Evolutionary conservation across 2,888 invertebrate genomes (phyloP).

Genomic region (Eledona agricola): DNA sequence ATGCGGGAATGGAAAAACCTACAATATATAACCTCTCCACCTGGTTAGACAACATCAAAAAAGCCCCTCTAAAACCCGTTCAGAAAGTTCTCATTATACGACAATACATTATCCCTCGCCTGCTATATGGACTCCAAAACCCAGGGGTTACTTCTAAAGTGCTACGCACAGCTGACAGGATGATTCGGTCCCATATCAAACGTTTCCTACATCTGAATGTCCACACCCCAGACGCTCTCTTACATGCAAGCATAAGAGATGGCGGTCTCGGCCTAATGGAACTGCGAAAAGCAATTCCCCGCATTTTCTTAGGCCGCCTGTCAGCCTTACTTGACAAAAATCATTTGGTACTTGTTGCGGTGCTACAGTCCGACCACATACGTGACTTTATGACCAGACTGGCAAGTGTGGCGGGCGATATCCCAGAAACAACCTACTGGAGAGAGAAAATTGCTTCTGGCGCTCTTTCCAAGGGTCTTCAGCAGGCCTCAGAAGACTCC

Average conservation of each 20-base stretch:
- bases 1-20: slow-evolving; percentile 4
- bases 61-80: slow-evolving; percentile 55
- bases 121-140: slow-evolving; percentile 52
- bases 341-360: slow-evolving; percentile 14
- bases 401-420: no score
- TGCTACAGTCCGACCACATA: slow-evolving; percentile 16
- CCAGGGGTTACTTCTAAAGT: no score
- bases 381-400: no score
- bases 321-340: background rate
- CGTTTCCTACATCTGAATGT: slow-evolving; percentile 49
- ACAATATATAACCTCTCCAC: background rate
- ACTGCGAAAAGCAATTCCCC: slow-evolving; percentile 49
- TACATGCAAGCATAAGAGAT: slow-evolving; percentile 7
- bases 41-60: slow-evolving; percentile 45
- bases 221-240: slow-evolving; percentile 37
- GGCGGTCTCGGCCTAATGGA: slow-evolving; percentile 44
- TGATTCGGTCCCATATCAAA: slow-evolving; percentile 49
- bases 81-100: no score
- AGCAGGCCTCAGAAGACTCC: slow-evolving; percentile 20
- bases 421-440: no score
- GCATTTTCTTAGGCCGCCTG: slow-evolving; percentile 39
- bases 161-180: no score
- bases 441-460: slow-evolving; percentile 8
- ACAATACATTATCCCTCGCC: slow-evolving; percentile 52
- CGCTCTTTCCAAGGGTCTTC: slow-evolving; percentile 22